phyloP scores from a whole-genome alignment of 2,113 vertebrate genomes.

The Nothoprocta perdicaria region DNA sequence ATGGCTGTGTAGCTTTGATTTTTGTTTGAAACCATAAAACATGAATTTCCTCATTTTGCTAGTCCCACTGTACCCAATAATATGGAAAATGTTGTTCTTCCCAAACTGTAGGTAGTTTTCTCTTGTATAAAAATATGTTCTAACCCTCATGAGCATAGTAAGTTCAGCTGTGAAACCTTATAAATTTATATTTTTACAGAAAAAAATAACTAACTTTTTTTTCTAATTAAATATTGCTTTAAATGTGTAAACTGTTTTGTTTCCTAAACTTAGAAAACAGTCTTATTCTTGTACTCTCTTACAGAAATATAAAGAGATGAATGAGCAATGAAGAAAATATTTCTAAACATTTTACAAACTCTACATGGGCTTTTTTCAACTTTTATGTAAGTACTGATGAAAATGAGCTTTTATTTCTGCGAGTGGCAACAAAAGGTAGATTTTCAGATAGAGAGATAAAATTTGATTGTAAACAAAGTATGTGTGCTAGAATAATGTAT shows the following conservation, averaged over 20 bases:
- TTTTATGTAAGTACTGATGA: rapidly evolving
- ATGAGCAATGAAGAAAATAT: background rate
- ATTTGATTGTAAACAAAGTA: background rate
- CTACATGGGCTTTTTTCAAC: background rate
- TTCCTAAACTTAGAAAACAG: background rate
- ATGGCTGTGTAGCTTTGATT: constrained; percentile 63
- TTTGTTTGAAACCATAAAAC: constrained; percentile 70
- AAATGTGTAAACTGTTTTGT: background rate
- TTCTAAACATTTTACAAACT: background rate
- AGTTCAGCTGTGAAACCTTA: constrained; percentile 40
- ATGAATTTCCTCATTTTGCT: constrained; percentile 72
- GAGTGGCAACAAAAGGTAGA: background rate
- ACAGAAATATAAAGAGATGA: background rate
- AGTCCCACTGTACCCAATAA: constrained; percentile 69
- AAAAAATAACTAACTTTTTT: background rate
- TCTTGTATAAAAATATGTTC: constrained; percentile 50
- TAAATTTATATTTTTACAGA: constrained; percentile 24
- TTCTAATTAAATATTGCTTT: constrained; percentile 12
- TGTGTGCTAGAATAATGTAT: background rate
- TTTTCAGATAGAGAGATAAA: background rate
- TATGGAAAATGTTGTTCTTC: constrained; percentile 57
- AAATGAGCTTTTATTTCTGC: background rate
- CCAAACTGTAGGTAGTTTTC: background rate
- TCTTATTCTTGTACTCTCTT: background rate
- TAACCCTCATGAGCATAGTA: constrained; percentile 38